phyloP scores from a whole-genome alignment of 2,797 vertebrate genomes.

The Borostomias antarcticus region DNA sequence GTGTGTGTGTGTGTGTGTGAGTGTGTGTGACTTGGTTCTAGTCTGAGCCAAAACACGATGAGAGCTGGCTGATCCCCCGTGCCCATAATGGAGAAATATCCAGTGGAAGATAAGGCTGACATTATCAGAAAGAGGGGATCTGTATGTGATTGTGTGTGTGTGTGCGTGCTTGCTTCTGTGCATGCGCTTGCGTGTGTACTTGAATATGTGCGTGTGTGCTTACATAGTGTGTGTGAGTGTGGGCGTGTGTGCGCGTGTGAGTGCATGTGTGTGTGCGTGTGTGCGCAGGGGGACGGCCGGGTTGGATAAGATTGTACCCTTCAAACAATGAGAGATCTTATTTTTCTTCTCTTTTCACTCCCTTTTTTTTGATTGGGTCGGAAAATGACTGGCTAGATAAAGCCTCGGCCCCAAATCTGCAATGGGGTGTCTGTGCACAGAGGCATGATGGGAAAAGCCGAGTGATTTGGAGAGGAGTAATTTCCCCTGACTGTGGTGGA shows the following conservation, averaged over 20 bases:
- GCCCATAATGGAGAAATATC: slow-evolving; percentile 38
- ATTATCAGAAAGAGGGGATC: slow-evolving; percentile 22
- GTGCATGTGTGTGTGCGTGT: slow-evolving; percentile 20
- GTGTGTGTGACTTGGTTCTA: slow-evolving; percentile 41
- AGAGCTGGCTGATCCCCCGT: slow-evolving; percentile 32
- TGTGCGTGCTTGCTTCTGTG: neutral
- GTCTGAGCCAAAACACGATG: slow-evolving; percentile 40
- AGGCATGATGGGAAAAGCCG: slow-evolving; percentile 58
- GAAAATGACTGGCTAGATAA: slow-evolving; percentile 32
- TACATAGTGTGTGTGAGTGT: slow-evolving; percentile 13
- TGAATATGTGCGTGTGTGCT: slow-evolving; percentile 2
- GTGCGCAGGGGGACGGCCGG: neutral
- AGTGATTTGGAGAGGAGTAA: slow-evolving; percentile 57
- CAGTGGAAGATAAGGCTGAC: slow-evolving; percentile 21
- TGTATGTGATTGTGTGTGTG: neutral
- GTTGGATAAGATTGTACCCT: slow-evolving; percentile 29
- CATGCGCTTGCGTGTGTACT: neutral
- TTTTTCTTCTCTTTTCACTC: slow-evolving; percentile 4
- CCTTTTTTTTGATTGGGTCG: slow-evolving; percentile 23
- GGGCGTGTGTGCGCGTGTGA: slow-evolving; percentile 16
- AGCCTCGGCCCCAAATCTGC: slow-evolving; percentile 35
- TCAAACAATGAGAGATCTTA: slow-evolving; percentile 20
- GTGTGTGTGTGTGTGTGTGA: slow-evolving; percentile 59
- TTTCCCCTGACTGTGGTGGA: slow-evolving; percentile 28
- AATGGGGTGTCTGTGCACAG: slow-evolving; percentile 41